Conservation (phyloP, 2,797 vertebrate species). For the Allochrocebus solatus region DNA sequence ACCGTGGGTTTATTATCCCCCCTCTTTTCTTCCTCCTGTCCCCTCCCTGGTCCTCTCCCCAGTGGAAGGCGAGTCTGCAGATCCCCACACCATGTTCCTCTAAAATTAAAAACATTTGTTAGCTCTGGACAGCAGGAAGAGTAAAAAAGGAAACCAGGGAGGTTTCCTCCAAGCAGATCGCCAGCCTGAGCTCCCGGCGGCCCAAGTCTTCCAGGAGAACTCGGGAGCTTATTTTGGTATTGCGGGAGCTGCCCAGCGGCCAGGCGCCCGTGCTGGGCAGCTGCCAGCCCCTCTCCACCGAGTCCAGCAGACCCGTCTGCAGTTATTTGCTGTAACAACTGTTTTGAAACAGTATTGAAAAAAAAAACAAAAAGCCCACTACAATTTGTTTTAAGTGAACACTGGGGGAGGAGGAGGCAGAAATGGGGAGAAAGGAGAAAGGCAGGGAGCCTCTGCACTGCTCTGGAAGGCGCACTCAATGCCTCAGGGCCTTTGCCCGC, state of each 20-base stretch:
- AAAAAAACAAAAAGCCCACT: background rate
- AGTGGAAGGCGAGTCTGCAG: background rate
- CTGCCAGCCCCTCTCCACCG: conserved; percentile 61
- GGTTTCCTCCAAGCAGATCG: background rate
- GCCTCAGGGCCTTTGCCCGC: background rate
- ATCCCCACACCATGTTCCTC: conserved; percentile 38
- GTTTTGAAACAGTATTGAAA: conserved; percentile 53
- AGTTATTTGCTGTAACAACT: conserved; percentile 69
- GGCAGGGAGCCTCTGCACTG: background rate
- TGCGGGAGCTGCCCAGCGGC: conserved; percentile 35
- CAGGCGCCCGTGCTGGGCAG: conserved; percentile 56
- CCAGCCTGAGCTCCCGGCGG: background rate
- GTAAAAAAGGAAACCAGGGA: background rate
- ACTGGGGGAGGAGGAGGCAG: conserved; percentile 61
- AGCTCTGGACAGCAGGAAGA: conserved; percentile 59
- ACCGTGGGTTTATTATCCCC: background rate
- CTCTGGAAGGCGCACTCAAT: background rate
- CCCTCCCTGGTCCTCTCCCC: background rate
- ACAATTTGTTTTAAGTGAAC: conserved; percentile 35
- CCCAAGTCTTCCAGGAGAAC: conserved; percentile 35
- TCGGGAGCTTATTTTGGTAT: conserved; percentile 56
- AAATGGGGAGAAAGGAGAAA: conserved; percentile 52
- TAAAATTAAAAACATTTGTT: conserved; percentile 78
- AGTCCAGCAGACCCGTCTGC: conserved; percentile 62
- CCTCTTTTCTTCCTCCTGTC: background rate